Evolutionary conservation across 1,140 invertebrate species (phyloP).

Genomic region (Solenopsis fugax): DNA sequence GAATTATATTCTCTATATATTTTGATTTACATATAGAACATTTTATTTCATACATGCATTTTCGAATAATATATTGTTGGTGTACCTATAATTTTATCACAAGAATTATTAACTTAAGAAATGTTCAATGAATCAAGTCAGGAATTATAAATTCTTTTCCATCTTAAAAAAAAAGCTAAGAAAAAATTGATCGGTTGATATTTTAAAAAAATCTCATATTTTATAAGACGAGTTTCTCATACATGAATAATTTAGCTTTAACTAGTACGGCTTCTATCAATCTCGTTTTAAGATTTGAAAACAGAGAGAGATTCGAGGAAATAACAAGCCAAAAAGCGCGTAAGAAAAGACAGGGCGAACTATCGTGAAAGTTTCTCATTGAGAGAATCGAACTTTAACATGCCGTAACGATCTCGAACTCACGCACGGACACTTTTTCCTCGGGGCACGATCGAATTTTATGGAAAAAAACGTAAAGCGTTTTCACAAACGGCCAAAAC

Average conservation of each 20-base stretch:
- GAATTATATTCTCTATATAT: background rate
- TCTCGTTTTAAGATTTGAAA: constrained; percentile 37
- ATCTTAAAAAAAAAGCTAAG: background rate
- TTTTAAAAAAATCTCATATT: constrained; percentile 28
- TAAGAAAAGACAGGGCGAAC: constrained; percentile 1
- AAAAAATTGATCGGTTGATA: background rate
- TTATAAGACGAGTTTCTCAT: background rate
- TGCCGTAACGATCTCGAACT: constrained; percentile 17
- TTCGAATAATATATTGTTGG: background rate
- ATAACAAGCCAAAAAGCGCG: constrained; percentile 22
- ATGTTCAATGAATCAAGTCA: background rate
- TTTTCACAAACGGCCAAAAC: constrained; percentile 40
- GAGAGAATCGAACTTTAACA: constrained; percentile 4
- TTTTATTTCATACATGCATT: background rate
- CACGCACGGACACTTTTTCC: constrained; percentile 13
- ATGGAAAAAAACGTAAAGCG: constrained; percentile 48
- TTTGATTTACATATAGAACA: constrained; percentile 7
- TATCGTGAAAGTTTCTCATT: constrained; percentile 42
- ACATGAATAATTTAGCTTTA: constrained; percentile 36
- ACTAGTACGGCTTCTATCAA: constrained; percentile 25
- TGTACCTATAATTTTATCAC: background rate
- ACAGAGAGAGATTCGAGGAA: constrained; percentile 26
- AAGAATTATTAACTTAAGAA: background rate
- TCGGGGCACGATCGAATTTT: constrained; percentile 18
- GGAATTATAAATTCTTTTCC: background rate